Evolutionary conservation across 2,888 invertebrate species (phyloP).

Genomic region (Sarcophaga carnaria): DNA sequence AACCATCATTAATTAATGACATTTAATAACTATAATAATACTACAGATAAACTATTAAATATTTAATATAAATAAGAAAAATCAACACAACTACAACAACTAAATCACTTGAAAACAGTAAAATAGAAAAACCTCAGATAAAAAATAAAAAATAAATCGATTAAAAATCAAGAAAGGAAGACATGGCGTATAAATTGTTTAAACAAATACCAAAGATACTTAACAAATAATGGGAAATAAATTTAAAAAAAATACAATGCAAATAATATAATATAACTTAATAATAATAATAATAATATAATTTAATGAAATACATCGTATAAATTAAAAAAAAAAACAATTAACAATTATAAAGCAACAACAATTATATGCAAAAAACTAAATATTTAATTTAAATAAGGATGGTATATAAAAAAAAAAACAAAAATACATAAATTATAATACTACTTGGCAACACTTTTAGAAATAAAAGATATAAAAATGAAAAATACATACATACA

Average conservation of each 20-base stretch:
- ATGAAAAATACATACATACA: constrained; percentile 58
- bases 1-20: constrained; percentile 48
- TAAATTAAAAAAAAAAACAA: constrained; percentile 63
- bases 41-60: constrained; percentile 25
- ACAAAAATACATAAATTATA: constrained; percentile 28
- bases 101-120: constrained; percentile 15
- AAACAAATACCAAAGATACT: constrained; percentile 36
- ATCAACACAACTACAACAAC: constrained; percentile 16
- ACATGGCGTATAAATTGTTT: constrained; percentile 11
- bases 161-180: constrained; percentile 54
- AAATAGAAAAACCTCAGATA: neutral
- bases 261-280: too few species aligned
- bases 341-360: constrained; percentile 65
- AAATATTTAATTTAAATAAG: constrained; percentile 49
- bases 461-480: constrained; percentile 27
- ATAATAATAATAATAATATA: too few species aligned
- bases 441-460: constrained; percentile 60
- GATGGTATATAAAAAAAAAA: constrained; percentile 59
- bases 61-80: constrained; percentile 26
- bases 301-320: too few species aligned
- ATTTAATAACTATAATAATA: constrained; percentile 41
- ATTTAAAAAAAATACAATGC: constrained; percentile 32
- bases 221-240: constrained; percentile 66
- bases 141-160: constrained; percentile 25
- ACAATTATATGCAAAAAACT: constrained; percentile 67